These are phyloP conservation scores for Hypercompe scribonia DNA, from an alignment of 2,888 invertebrate genomes.

Conservation along the genomic window DNA sequence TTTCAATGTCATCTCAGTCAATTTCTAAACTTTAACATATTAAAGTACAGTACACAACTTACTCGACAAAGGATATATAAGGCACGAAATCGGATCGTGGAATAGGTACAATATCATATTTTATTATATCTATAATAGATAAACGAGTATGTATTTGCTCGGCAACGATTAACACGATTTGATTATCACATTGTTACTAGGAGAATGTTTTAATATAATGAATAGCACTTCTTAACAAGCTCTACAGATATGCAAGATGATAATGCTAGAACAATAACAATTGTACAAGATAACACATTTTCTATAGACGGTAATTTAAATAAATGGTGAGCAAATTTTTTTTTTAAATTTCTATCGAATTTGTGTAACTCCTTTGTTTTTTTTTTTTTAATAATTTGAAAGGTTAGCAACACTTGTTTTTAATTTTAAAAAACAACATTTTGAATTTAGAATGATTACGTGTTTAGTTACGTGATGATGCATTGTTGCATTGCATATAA, in stretches of 20 bases:
- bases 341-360: background rate
- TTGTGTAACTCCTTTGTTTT: background rate
- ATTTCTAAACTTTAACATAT: constrained; percentile 2
- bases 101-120: constrained; percentile 4
- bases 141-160: constrained; percentile 17
- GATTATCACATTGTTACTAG: constrained; percentile 13
- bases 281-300: background rate
- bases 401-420: background rate
- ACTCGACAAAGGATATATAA: background rate
- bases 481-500: background rate
- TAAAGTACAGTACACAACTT: background rate
- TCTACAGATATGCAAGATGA: background rate
- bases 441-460: background rate
- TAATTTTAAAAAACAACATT: background rate
- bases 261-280: background rate
- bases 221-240: background rate
- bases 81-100: constrained; percentile 17
- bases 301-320: background rate
- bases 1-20: constrained; percentile 3
- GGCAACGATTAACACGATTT: constrained; percentile 2
- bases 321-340: no score
- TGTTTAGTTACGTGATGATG: background rate
- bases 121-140: constrained; percentile 32
- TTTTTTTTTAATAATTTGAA: background rate
- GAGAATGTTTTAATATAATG: constrained; percentile 1